These are phyloP conservation scores for Otus sunia DNA, from an alignment of 2,113 vertebrate genomes.

Conservation along the genomic window DNA sequence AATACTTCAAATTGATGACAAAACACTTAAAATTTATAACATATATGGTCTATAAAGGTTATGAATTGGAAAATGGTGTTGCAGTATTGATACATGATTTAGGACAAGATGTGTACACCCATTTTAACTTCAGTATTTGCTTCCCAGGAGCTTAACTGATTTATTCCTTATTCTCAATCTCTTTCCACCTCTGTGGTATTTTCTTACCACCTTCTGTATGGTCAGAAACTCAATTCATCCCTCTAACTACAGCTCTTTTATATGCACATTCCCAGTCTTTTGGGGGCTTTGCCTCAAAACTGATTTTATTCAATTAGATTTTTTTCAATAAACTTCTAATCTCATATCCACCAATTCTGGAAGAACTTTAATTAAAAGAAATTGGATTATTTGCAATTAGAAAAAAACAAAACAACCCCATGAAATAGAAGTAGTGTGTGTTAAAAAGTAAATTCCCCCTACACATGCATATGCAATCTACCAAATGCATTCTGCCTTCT, in stretches of 20 bases:
- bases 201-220: background rate
- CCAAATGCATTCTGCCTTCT: background rate
- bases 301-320: background rate
- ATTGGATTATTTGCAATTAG: background rate
- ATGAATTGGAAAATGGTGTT: background rate
- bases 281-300: background rate
- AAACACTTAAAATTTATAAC: background rate
- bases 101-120: background rate
- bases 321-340: background rate
- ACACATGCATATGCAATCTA: rapidly evolving
- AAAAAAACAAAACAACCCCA: too few species aligned
- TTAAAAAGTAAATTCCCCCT: background rate
- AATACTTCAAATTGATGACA: background rate
- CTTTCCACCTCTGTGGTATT: background rate
- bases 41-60: background rate
- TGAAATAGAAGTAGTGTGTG: background rate
- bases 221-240: background rate
- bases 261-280: background rate
- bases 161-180: background rate
- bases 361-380: background rate
- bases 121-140: background rate
- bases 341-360: background rate
- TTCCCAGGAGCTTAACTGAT: background rate
- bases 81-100: background rate
- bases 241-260: background rate